Evolutionary conservation across 2,113 vertebrate genomes (phyloP).

Genomic region (Oncorhynchus tshawytscha): DNA sequence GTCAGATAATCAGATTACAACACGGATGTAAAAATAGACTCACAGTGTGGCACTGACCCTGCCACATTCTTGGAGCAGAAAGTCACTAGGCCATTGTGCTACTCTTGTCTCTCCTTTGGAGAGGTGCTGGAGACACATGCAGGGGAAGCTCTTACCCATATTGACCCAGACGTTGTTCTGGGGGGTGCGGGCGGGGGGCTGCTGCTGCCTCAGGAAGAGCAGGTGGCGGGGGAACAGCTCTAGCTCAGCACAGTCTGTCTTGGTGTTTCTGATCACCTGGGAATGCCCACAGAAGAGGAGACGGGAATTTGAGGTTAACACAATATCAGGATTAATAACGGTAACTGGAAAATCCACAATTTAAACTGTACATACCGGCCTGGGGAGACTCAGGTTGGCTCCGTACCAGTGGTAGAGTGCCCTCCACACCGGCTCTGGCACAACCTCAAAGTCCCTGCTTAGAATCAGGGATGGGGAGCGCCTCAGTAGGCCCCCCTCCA

Average conservation of each 20-base stretch:
- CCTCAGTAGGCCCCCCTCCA: constrained; percentile 83
- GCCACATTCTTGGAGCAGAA: neutral
- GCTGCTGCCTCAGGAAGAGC: constrained; percentile 95
- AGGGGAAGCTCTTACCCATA: constrained; percentile 98
- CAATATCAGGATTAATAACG: neutral
- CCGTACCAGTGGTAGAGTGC: constrained; percentile 91
- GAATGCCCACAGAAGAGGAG: neutral
- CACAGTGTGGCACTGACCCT: neutral
- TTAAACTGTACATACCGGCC: neutral
- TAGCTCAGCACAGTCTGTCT: constrained; percentile 80
- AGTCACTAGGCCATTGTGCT: neutral
- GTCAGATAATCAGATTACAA: neutral
- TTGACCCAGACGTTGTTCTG: constrained; percentile 99
- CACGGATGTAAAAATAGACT: neutral
- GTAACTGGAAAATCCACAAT: neutral
- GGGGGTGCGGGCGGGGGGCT: constrained; percentile 88
- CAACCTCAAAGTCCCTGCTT: constrained; percentile 81
- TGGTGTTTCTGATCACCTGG: constrained; percentile 90
- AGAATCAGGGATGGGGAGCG: constrained; percentile 77
- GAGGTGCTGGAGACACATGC: neutral
- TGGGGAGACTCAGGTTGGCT: constrained; percentile 81
- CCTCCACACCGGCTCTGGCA: constrained; percentile 89
- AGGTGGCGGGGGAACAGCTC: constrained; percentile 94
- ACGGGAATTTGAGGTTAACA: neutral
- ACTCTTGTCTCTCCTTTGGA: neutral